phyloP scores from a whole-genome alignment of 2,113 vertebrate species.

The Vimba vimba region DNA sequence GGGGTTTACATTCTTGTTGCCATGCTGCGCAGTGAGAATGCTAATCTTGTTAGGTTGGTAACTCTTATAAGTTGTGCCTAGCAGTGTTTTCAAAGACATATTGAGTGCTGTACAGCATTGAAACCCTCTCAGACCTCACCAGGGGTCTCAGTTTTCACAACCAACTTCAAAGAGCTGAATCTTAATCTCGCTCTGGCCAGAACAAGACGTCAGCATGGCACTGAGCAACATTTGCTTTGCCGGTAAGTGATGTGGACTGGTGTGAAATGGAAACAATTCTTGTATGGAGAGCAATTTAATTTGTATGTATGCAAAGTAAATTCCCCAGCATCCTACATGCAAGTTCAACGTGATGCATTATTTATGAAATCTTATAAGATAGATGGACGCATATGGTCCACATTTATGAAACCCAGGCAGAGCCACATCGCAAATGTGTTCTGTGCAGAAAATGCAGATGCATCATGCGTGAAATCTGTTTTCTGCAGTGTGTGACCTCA shows the following conservation, averaged over 20 bases:
- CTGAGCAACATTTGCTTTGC: neutral
- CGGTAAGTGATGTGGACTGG: neutral
- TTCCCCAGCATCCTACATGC: conserved; percentile 41
- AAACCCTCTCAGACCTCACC: neutral
- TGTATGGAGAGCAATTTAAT: conserved; percentile 29
- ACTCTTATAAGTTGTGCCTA: neutral
- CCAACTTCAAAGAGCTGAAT: conserved; percentile 12
- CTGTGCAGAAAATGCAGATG: conserved; percentile 45
- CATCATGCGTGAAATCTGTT: conserved; percentile 57
- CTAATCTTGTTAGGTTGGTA: neutral
- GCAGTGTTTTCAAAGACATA: neutral
- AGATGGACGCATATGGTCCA: conserved; percentile 6
- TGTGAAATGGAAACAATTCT: neutral
- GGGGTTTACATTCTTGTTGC: neutral
- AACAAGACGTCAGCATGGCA: neutral
- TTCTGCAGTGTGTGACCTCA: conserved; percentile 49
- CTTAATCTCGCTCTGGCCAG: neutral
- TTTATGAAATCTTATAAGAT: conserved; percentile 53
- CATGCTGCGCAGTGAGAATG: neutral
- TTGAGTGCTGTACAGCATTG: neutral
- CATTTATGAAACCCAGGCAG: conserved; percentile 49
- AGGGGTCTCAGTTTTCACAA: conserved; percentile 20
- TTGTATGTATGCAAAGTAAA: conserved; percentile 37
- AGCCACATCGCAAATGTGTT: conserved; percentile 31
- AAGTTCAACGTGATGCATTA: conserved; percentile 45